Conservation (phyloP, 2,113 vertebrate genomes). For the Tetrax tetrax region DNA sequence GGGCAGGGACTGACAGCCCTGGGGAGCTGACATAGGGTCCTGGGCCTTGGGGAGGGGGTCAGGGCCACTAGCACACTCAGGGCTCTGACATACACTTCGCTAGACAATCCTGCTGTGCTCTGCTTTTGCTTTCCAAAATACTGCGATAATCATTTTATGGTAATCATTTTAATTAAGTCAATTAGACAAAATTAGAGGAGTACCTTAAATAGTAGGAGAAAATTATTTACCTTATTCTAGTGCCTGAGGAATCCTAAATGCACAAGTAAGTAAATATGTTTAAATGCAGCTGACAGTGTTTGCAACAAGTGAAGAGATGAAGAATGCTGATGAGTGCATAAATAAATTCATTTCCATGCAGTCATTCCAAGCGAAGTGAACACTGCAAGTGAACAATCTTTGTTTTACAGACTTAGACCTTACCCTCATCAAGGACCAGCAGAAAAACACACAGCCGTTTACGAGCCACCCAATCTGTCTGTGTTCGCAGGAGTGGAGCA, state of each 20-base stretch:
- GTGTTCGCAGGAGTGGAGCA: neutral
- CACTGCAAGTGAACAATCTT: neutral
- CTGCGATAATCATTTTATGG: conserved; percentile 33
- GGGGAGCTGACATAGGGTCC: neutral
- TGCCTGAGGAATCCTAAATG: conserved; percentile 35
- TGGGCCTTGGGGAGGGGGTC: neutral
- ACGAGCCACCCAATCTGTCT: neutral
- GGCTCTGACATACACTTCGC: neutral
- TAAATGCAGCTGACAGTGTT: conserved; percentile 7
- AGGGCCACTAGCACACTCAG: neutral
- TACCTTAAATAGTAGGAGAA: conserved; percentile 49
- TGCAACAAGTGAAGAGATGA: neutral
- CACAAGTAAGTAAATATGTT: conserved; percentile 31
- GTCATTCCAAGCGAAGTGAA: neutral
- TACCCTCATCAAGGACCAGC: neutral
- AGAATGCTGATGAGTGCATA: conserved; percentile 42
- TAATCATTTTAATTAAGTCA: conserved; percentile 44
- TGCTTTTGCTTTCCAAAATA: conserved; percentile 39
- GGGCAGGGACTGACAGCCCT: neutral
- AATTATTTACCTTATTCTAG: conserved; percentile 53
- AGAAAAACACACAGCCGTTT: neutral
- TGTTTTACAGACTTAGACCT: neutral
- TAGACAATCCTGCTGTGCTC: neutral
- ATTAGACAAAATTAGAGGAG: conserved; percentile 71
- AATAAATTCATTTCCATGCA: conserved; percentile 50